These are phyloP conservation scores for Peromyscus eremicus DNA, from an alignment of 2,797 vertebrate genomes.

Conservation along the genomic window DNA sequence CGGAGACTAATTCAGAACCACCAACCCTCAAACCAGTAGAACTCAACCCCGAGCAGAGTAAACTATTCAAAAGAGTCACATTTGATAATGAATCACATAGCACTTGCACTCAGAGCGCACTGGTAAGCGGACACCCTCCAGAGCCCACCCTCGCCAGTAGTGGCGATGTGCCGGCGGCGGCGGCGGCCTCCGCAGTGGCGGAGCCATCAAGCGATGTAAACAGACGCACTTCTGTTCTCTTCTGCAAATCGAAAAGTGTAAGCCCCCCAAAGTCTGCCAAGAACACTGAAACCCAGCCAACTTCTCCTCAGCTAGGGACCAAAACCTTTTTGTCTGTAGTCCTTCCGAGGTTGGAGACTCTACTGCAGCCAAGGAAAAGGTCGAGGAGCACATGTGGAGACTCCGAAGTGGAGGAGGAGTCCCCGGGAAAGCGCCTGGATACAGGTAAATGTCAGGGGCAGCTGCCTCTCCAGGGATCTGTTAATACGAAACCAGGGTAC, in stretches of 20 bases:
- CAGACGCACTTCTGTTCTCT: conserved; percentile 96
- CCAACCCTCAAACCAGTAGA: conserved; percentile 98
- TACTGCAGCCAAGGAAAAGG: conserved; percentile 98
- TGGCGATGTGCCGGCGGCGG: conserved; percentile 94
- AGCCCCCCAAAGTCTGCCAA: conserved; percentile 92
- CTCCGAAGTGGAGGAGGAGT: conserved; percentile 92
- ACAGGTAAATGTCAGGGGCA: conserved; percentile 89
- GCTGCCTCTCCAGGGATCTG: background rate
- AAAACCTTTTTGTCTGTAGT: conserved; percentile 99
- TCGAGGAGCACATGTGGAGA: conserved; percentile 93
- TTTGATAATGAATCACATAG: conserved; percentile 91
- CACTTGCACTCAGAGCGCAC: conserved; percentile 92
- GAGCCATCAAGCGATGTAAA: conserved; percentile 93
- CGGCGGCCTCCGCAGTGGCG: conserved; percentile 93
- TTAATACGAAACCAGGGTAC: background rate
- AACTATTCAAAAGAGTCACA: conserved; percentile 91
- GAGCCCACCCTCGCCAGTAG: conserved; percentile 92
- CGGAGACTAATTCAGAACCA: conserved; percentile 95
- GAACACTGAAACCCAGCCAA: conserved; percentile 89
- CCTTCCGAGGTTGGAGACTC: conserved; percentile 97
- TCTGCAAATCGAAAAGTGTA: conserved; percentile 96
- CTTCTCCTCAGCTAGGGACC: conserved; percentile 94
- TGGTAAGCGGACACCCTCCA: conserved; percentile 91
- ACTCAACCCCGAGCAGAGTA: conserved; percentile 92
- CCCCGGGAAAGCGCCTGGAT: conserved; percentile 94